Percentiles rank a stretch among this genome's conserved stretches.
phyloP scores from a whole-genome alignment of 2,797 vertebrate genomes.

The Tokudaia muenninki region DNA sequence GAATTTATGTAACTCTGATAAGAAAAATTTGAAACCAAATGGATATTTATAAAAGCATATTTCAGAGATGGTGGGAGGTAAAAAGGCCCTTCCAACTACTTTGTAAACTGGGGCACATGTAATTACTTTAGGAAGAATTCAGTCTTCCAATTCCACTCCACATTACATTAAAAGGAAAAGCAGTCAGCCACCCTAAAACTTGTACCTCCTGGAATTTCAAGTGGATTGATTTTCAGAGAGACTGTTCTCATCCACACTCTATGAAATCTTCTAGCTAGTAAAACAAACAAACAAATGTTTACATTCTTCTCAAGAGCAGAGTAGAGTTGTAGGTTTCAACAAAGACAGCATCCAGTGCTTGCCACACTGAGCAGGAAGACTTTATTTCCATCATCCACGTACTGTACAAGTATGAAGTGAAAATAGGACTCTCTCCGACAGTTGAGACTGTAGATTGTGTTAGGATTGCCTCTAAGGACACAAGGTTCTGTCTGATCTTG shows the following conservation, averaged over 20 bases:
- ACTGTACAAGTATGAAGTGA: not conserved
- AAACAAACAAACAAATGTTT: constrained; percentile 49
- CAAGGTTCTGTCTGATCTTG: constrained; percentile 62
- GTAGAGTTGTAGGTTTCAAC: constrained; percentile 4
- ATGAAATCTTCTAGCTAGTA: constrained; percentile 46
- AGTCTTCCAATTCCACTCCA: constrained; percentile 43
- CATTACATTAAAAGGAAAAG: constrained; percentile 38
- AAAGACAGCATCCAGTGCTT: constrained; percentile 29
- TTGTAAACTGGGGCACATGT: constrained; percentile 44
- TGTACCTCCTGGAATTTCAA: constrained; percentile 33
- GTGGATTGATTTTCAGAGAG: constrained; percentile 35
- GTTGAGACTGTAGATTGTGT: constrained; percentile 9
- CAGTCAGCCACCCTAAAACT: constrained; percentile 21
- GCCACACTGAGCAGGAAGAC: constrained; percentile 29
- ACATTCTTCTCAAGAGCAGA: constrained; percentile 42
- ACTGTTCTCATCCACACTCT: constrained; percentile 35
- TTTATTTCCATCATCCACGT: constrained; percentile 3
- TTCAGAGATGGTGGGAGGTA: constrained; percentile 58
- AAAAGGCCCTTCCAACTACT: constrained; percentile 40
- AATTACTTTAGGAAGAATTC: constrained; percentile 69
- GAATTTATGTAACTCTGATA: constrained; percentile 55
- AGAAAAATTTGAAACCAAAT: constrained; percentile 66
- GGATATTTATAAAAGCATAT: constrained; percentile 66
- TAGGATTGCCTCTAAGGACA: constrained; percentile 45
- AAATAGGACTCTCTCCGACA: constrained; percentile 30